phyloP scores from a whole-genome alignment of 2,888 invertebrate species.

The Sphaerophoria rueppellii region DNA sequence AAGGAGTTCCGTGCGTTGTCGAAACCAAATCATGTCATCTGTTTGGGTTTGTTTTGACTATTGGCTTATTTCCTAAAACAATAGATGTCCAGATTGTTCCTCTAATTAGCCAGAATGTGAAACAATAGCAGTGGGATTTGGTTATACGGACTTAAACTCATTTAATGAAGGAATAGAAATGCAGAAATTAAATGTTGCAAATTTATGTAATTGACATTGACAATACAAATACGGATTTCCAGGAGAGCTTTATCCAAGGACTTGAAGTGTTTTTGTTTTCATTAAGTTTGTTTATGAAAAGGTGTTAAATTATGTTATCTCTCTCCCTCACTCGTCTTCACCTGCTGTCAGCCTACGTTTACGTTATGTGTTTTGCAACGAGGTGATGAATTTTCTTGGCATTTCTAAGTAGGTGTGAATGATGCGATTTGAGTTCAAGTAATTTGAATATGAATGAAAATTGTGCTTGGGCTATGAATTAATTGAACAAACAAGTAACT shows the following conservation, averaged over 20 bases:
- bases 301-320: not conserved
- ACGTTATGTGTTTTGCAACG: too few relatives aligned
- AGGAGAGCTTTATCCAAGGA: not conserved
- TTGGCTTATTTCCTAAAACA: conserved; percentile 12
- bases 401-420: too few relatives aligned
- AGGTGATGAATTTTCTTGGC: too few relatives aligned
- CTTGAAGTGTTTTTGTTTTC: not conserved
- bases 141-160: not conserved
- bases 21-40: too few relatives aligned
- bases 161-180: conserved; percentile 1
- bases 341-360: too few relatives aligned
- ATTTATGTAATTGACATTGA: not conserved
- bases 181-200: conserved; percentile 6
- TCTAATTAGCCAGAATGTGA: conserved; percentile 11
- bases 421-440: too few relatives aligned
- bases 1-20: not conserved
- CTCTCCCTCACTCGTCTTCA: not conserved
- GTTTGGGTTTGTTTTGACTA: not conserved
- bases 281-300: conserved; percentile 25
- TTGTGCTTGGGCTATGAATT: too few relatives aligned
- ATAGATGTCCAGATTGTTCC: not conserved
- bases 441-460: too few relatives aligned
- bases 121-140: not conserved
- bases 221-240: not conserved
- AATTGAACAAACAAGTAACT: too few relatives aligned